A percentile compares a stretch with the other conserved stretches of the same genome.
These are phyloP conservation scores for Chlorops oryzae DNA, from an alignment of 1,140 invertebrate genomes.

Conservation along the genomic window DNA sequence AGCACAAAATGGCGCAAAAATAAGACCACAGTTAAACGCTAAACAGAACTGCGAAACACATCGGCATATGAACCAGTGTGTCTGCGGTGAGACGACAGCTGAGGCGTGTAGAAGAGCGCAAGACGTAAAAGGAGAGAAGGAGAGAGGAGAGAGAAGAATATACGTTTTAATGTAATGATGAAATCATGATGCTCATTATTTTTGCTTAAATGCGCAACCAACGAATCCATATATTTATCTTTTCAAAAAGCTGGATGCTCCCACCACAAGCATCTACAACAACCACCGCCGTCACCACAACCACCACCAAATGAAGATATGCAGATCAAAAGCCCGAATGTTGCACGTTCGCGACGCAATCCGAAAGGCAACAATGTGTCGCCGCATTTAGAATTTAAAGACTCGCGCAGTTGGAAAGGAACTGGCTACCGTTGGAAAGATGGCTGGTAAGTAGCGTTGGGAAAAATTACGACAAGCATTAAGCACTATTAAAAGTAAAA, in stretches of 20 bases:
- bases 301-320: slow-evolving; percentile 45
- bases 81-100: no score
- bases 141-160: no score
- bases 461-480: slow-evolving; percentile 48
- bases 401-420: no score
- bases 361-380: slow-evolving; percentile 4
- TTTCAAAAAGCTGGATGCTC: background rate
- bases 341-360: background rate
- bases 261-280: no score
- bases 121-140: no score
- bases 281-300: slow-evolving; percentile 21
- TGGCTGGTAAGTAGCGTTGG: no score
- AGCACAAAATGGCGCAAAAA: slow-evolving; percentile 27
- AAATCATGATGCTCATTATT: slow-evolving; percentile 48
- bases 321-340: slow-evolving; percentile 40
- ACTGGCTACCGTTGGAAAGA: no score
- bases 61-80: no score
- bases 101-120: no score
- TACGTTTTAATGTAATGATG: no score
- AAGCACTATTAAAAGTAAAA: slow-evolving; percentile 36
- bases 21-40: slow-evolving; percentile 20
- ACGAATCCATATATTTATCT: slow-evolving; percentile 11
- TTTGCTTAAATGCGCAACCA: slow-evolving; percentile 42
- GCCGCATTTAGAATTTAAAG: no score
- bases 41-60: no score